phyloP scores from a whole-genome alignment of 1,140 invertebrate genomes.

The Oncopeltus fasciatus region DNA sequence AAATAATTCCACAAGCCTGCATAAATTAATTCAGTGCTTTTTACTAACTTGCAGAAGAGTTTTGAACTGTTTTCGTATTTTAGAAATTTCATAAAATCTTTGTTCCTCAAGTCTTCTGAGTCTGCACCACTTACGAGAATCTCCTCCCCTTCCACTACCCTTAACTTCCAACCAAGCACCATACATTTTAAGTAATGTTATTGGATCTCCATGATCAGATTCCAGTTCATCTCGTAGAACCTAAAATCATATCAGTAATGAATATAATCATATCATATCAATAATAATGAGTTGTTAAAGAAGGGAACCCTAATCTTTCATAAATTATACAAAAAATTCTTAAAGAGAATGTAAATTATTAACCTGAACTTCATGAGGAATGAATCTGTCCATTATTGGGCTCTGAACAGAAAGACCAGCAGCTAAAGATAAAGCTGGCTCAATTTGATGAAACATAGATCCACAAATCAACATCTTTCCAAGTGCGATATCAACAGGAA shows the following conservation, averaged over 20 bases:
- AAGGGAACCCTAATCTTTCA: neutral
- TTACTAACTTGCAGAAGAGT: conserved; percentile 54
- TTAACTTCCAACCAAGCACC: conserved; percentile 79
- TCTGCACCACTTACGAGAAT: conserved; percentile 70
- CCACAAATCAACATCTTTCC: conserved; percentile 94
- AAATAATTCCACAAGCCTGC: too few species aligned
- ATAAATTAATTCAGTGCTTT: too few species aligned
- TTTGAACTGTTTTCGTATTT: conserved; percentile 79
- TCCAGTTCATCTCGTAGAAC: conserved; percentile 64
- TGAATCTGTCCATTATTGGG: conserved; percentile 34
- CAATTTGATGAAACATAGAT: conserved; percentile 76
- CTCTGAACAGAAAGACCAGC: conserved; percentile 85
- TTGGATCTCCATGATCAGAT: conserved; percentile 88
- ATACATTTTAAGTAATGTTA: conserved; percentile 80
- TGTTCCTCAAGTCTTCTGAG: conserved; percentile 85
- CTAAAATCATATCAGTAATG: conserved; percentile 32
- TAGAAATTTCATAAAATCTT: conserved; percentile 89
- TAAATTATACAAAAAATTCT: neutral
- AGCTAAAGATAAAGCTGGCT: conserved; percentile 80
- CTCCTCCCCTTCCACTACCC: conserved; percentile 27
- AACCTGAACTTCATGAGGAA: conserved; percentile 2
- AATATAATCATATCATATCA: neutral
- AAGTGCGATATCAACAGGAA: conserved; percentile 88
- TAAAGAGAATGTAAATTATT: neutral
- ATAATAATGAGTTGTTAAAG: conserved; percentile 2